Evolutionary conservation across 2,113 vertebrate genomes (phyloP), one percentile per base, ranked within the genome.

Genomic region (Paramormyrops kingsleyae): DNA sequence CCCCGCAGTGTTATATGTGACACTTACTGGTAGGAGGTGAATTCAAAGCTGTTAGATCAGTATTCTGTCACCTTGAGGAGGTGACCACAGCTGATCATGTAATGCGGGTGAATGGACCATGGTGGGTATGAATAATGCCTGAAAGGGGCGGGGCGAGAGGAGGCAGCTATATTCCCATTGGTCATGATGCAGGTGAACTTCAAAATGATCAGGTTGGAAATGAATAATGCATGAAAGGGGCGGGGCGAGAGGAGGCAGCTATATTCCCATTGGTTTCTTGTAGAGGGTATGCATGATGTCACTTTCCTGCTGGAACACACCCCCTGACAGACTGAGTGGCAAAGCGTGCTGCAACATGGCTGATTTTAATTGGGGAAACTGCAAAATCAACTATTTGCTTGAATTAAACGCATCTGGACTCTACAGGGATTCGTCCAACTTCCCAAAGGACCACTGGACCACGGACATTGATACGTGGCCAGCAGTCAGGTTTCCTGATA

Each of bases 1-100:
- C 35, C 74, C 35, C 0, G 15, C 74, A 80, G 17, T 80, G 74
- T 80, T 80, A 19, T 77, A 42, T 77, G 35, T 42, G 62, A 80
- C 35, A 42, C 74, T 80, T 80, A 19, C 31, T 35, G 74, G 35
- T 80, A 80, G 74, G 74, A 80, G 74, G 74, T 42, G 83, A 46
- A 84, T 47, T 84, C 42, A 19, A 84, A 46, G 83, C 83, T 84
- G 44, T 84, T n/a, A 84, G 8, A 84, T 47, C 62, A 70, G 62
- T 70, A 70, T 70, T 70, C 17, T 50, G 85, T 87, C 85, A 87
- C 46, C 85, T 87, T 87, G 39, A 47, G 44, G 39, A 84, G 83
- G 42, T 21, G 39, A 46, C 21, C 83, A 84, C 83, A 84, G 83
- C 21, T 47, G 39, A 47, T 44, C 19, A 24, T 84, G 83, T 49